A percentile compares a stretch with the other conserved stretches of the same genome.
These are phyloP conservation scores for Syncerus caffer DNA, from an alignment of 2,797 vertebrate genomes.

Conservation along the genomic window DNA sequence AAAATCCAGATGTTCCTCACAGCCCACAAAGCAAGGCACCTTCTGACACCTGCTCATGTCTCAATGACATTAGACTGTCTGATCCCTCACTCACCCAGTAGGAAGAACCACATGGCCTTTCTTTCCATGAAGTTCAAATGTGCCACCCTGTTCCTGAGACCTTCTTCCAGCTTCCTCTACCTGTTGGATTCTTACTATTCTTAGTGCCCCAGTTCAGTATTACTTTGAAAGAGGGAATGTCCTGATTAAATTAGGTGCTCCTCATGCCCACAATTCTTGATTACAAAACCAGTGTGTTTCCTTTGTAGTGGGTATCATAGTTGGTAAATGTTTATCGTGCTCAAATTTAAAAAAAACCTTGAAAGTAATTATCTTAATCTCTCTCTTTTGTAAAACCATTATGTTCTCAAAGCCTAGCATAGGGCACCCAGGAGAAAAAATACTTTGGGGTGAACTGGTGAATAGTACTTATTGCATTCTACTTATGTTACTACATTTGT, in stretches of 20 bases:
- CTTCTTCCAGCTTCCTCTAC: not conserved
- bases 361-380: not conserved
- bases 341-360: not conserved
- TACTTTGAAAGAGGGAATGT: not conserved
- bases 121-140: not conserved
- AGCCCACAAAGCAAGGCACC: not conserved
- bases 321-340: not conserved
- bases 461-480: not conserved
- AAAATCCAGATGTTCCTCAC: not conserved
- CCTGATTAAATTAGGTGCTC: not conserved
- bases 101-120: not conserved
- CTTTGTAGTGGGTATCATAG: not conserved
- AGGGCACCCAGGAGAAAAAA: not conserved
- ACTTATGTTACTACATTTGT: not conserved
- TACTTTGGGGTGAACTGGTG: not conserved
- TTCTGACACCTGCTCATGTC: not conserved
- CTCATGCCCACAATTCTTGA: not conserved
- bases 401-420: not conserved
- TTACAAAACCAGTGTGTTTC: not conserved
- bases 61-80: not conserved
- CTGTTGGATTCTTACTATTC: not conserved
- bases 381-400: not conserved
- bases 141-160: not conserved
- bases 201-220: not conserved
- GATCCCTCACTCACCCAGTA: not conserved